Evolutionary conservation across 2,797 vertebrate species (phyloP).

Genomic region (Sciurus vulgaris): DNA sequence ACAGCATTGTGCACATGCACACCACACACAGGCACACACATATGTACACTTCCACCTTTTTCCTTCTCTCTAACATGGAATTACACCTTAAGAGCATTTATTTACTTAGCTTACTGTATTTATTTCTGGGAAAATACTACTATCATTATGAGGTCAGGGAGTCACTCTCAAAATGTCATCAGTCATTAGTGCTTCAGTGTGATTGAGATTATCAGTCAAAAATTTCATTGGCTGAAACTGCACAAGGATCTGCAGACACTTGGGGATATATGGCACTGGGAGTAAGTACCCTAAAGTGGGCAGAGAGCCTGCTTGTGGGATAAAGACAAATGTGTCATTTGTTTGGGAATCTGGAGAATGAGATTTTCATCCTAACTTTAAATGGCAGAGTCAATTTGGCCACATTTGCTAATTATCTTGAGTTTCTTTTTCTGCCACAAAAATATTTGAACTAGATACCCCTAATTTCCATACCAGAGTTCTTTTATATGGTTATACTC

Average conservation of each 20-base stretch:
- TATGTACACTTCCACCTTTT: neutral
- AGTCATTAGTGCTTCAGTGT: neutral
- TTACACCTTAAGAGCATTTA: neutral
- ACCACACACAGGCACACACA: neutral
- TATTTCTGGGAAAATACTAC: neutral
- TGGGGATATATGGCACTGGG: neutral
- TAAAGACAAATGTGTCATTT: neutral
- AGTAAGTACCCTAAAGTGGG: neutral
- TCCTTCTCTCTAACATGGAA: neutral
- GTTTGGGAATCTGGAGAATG: neutral
- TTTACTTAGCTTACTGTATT: neutral
- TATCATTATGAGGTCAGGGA: neutral
- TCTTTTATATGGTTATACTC: neutral
- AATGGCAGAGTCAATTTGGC: neutral
- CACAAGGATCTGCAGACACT: neutral
- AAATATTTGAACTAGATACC: neutral
- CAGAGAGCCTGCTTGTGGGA: neutral
- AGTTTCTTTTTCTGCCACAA: neutral
- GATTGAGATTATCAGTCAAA: neutral
- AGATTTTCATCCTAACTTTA: neutral
- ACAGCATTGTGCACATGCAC: neutral
- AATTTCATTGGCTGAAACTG: neutral
- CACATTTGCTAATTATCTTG: neutral
- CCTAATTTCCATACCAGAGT: conserved; percentile 21
- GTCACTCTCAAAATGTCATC: neutral